phyloP scores from a whole-genome alignment of 2,888 invertebrate genomes.

The Nysson spinosus region DNA sequence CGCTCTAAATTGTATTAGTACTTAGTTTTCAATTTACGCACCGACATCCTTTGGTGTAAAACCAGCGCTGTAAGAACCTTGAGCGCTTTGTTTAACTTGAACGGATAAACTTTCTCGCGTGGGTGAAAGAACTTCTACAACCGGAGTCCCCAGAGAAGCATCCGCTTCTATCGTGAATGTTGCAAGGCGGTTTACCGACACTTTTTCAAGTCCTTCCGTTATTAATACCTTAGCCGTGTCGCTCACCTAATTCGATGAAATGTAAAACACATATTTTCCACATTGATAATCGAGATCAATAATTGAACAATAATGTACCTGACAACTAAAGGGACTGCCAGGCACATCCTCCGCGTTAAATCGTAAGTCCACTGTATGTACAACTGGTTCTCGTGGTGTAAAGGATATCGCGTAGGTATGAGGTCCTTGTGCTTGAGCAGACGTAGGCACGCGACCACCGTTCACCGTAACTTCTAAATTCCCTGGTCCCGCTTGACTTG shows the following conservation, averaged over 20 bases:
- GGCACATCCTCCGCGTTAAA: constrained; percentile 98
- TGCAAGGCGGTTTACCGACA: constrained; percentile 90
- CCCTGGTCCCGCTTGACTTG: constrained; percentile 98
- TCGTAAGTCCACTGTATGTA: constrained; percentile 95
- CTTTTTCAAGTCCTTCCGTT: constrained; percentile 90
- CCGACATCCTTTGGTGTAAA: constrained; percentile 95
- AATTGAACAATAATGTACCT: constrained; percentile 67
- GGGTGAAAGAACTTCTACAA: constrained; percentile 84
- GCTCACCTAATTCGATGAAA: constrained; percentile 63
- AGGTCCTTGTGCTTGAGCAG: constrained; percentile 97
- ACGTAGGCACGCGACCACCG: constrained; percentile 97
- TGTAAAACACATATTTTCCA: not conserved
- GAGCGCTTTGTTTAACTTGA: constrained; percentile 88
- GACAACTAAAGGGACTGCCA: constrained; percentile 81
- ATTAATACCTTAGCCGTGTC: constrained; percentile 82
- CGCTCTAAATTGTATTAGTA: not conserved
- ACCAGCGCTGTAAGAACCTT: constrained; percentile 89
- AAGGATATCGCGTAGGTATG: constrained; percentile 98
- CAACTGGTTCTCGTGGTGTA: constrained; percentile 93
- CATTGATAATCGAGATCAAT: not conserved
- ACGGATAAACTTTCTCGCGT: constrained; percentile 83
- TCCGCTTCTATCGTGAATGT: constrained; percentile 93
- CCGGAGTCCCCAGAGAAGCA: constrained; percentile 82
- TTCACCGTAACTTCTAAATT: constrained; percentile 99
- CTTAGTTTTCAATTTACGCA: constrained; percentile 64